These are phyloP conservation scores for Galleria mellonella DNA, from an alignment of 1,140 invertebrate genomes.

Conservation along the genomic window DNA sequence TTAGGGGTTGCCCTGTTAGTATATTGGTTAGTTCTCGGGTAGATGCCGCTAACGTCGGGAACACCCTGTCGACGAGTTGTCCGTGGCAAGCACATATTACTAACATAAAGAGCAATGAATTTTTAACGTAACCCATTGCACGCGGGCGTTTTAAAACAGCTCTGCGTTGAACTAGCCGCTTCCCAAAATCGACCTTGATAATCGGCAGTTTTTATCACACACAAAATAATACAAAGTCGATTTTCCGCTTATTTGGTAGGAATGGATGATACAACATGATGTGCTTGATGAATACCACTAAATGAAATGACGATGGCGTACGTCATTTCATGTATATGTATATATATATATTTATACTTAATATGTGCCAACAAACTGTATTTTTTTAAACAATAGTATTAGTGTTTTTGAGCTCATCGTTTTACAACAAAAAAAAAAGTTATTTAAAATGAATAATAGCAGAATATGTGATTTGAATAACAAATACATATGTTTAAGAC, in stretches of 20 bases:
- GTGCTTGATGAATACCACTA: no score
- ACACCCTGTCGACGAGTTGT: constrained; percentile 7
- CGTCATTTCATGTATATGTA: no score
- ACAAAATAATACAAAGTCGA: not conserved
- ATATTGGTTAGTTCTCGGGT: constrained; percentile 6
- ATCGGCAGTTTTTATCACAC: not conserved
- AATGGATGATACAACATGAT: no score
- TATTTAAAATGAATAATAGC: no score
- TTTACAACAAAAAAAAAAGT: no score
- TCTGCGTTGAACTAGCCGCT: constrained; percentile 2
- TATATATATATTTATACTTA: not conserved
- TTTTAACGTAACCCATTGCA: not conserved
- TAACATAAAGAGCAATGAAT: not conserved
- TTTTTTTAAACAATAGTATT: not conserved
- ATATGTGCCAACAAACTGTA: not conserved
- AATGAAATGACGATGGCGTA: no score
- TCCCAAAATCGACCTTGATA: constrained; percentile 6
- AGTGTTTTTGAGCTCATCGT: no score
- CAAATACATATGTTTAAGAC: no score
- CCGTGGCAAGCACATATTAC: not conserved
- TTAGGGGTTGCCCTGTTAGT: constrained; percentile 10
- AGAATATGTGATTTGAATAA: no score
- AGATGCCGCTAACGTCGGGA: constrained; percentile 3
- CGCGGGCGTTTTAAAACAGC: constrained; percentile 5
- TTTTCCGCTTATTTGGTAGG: not conserved